Evolutionary conservation across 2,888 invertebrate species (phyloP).

Genomic region (Vandiemenella viatica): DNA sequence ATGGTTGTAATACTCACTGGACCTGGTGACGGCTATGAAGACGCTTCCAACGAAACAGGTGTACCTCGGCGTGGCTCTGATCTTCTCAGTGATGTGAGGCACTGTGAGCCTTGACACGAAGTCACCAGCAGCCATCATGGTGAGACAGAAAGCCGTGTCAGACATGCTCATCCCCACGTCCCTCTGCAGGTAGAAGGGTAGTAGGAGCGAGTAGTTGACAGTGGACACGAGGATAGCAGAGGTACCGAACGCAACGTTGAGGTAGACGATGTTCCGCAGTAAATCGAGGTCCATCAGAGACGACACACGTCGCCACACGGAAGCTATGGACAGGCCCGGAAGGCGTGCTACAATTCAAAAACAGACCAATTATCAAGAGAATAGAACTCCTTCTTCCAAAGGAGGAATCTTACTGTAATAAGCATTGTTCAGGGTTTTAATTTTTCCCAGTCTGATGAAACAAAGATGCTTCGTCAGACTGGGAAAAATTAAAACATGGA

Average conservation of each 20-base stretch:
- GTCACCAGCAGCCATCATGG: conserved; percentile 50
- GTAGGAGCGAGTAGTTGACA: conserved; percentile 53
- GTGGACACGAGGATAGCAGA: conserved; percentile 50
- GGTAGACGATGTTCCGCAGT: conserved; percentile 42
- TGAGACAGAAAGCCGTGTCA: conserved; percentile 52
- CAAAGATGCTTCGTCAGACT: no score
- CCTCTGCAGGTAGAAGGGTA: conserved; percentile 46
- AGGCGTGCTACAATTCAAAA: no score
- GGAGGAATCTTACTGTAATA: no score
- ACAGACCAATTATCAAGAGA: no score
- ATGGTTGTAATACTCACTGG: conserved; percentile 37
- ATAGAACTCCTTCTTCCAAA: no score
- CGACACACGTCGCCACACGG: conserved; percentile 24
- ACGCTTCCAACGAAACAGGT: conserved; percentile 45
- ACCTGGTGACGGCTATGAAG: conserved; percentile 39
- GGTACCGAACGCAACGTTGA: conserved; percentile 50
- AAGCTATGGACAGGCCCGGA: no score
- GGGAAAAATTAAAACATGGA: no score
- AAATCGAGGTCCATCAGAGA: conserved; percentile 46
- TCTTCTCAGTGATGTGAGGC: conserved; percentile 45
- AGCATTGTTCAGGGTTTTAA: no score
- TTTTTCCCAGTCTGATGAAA: no score
- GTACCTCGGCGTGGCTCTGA: conserved; percentile 41
- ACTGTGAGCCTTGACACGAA: conserved; percentile 43
- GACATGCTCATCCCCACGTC: conserved; percentile 28